These are phyloP conservation scores for Lithobates sylvaticus DNA, from an alignment of 2,797 vertebrate genomes.

Conservation along the genomic window DNA sequence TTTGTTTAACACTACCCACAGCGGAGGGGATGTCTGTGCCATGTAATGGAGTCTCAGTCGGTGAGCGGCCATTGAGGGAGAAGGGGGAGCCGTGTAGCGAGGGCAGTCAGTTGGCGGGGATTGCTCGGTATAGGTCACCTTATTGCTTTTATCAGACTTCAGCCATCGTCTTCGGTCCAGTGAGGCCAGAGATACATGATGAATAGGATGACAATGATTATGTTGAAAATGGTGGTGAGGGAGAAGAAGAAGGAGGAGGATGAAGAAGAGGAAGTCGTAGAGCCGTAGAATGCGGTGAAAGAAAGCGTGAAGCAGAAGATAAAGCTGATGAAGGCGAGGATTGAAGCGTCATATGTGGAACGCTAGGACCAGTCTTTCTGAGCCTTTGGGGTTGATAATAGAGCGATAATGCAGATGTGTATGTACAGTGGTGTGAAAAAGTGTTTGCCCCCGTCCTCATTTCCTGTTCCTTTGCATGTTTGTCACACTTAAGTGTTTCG, in stretches of 20 bases:
- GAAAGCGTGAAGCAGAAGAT: too few relatives aligned
- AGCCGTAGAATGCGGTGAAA: too few relatives aligned
- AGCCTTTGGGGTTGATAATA: slow-evolving; percentile 64
- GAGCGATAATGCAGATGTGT: slow-evolving; percentile 77
- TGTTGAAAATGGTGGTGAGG: slow-evolving; percentile 86
- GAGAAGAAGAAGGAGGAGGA: slow-evolving; percentile 76
- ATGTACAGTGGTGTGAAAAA: too few relatives aligned
- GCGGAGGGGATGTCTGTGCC: slow-evolving; percentile 77
- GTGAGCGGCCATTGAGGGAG: slow-evolving; percentile 81
- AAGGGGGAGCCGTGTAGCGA: slow-evolving; percentile 75
- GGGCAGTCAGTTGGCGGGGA: slow-evolving; percentile 63
- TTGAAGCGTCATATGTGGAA: too few relatives aligned
- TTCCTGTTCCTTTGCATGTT: too few relatives aligned
- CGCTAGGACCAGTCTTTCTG: slow-evolving; percentile 66
- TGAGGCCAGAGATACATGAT: slow-evolving; percentile 83
- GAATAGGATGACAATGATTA: slow-evolving; percentile 93
- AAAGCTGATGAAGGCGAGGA: too few relatives aligned
- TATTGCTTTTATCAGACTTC: slow-evolving; percentile 19
- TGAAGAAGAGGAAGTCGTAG: slow-evolving; percentile 55
- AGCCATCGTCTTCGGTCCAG: not conserved
- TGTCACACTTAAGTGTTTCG: too few relatives aligned
- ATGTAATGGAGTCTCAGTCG: slow-evolving; percentile 90
- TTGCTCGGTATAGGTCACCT: slow-evolving; percentile 46
- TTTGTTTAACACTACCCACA: too few relatives aligned
- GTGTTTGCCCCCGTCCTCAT: too few relatives aligned